Percentiles rank a stretch among this genome's conserved stretches.
Evolutionary conservation across 2,113 vertebrate species (phyloP).

Genomic region (Anolis sagrei): DNA sequence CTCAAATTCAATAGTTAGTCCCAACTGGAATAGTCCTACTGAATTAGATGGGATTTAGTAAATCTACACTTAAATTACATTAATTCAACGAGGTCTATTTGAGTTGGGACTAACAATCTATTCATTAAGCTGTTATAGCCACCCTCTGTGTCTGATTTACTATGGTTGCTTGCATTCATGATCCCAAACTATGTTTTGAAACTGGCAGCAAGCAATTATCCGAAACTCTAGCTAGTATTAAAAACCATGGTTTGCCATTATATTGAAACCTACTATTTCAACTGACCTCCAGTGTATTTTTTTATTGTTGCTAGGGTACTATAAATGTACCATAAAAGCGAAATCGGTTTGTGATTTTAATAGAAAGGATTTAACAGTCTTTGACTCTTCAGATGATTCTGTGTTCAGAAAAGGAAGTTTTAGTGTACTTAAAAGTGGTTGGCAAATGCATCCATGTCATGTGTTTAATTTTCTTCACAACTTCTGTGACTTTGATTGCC

Average conservation of each 20-base stretch:
- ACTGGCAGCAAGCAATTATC: no score
- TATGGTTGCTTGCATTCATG: background rate
- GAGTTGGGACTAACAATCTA: background rate
- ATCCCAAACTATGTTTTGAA: background rate
- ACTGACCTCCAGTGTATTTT: background rate
- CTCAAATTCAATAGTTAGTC: no score
- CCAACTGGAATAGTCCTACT: no score
- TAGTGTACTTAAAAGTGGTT: slow-evolving; percentile 47
- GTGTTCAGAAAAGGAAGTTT: slow-evolving; percentile 28
- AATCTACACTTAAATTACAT: no score
- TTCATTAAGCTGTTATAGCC: background rate
- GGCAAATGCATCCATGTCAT: slow-evolving; percentile 47
- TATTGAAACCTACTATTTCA: background rate
- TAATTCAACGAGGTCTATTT: no score
- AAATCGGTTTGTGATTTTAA: slow-evolving; percentile 31
- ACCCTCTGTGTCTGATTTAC: background rate
- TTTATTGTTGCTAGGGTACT: slow-evolving; percentile 28
- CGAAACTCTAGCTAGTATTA: background rate
- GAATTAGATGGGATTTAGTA: no score
- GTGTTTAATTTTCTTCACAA: background rate
- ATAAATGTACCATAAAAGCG: background rate
- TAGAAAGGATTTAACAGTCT: slow-evolving; percentile 46
- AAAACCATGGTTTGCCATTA: background rate
- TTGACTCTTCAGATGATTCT: slow-evolving; percentile 33
- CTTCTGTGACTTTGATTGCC: background rate